Conservation (phyloP, 1,140 invertebrate genomes). For the Drosophila arizonae region DNA sequence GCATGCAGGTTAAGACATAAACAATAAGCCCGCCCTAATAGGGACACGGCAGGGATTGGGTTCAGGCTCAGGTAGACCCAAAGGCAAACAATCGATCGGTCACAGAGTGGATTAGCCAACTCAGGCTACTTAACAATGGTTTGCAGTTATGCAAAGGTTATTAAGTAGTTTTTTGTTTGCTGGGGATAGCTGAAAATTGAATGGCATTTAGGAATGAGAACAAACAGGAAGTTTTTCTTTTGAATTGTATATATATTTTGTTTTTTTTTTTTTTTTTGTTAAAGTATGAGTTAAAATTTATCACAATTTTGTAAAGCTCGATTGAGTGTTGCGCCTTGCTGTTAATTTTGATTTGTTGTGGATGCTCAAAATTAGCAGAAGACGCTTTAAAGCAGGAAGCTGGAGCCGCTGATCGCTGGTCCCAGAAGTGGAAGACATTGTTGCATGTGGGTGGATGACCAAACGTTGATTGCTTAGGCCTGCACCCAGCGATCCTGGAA, state of each 20-base stretch:
- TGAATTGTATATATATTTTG: slow-evolving; percentile 70
- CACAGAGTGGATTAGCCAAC: slow-evolving; percentile 56
- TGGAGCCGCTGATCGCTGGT: slow-evolving; percentile 46
- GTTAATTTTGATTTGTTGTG: slow-evolving; percentile 62
- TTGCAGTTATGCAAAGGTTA: slow-evolving; percentile 24
- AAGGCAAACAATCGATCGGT: slow-evolving; percentile 29
- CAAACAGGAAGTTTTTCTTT: slow-evolving; percentile 33
- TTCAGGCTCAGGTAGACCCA: slow-evolving; percentile 31
- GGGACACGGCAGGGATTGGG: background rate
- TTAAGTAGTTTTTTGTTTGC: slow-evolving; percentile 32
- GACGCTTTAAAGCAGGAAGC: slow-evolving; percentile 62
- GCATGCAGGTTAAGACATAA: slow-evolving; percentile 60
- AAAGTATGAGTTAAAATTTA: slow-evolving; percentile 68
- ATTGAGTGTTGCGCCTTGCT: slow-evolving; percentile 59
- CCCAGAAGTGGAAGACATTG: slow-evolving; percentile 61
- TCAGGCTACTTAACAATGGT: slow-evolving; percentile 65
- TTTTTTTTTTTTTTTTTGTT: slow-evolving; percentile 52
- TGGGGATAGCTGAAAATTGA: slow-evolving; percentile 50
- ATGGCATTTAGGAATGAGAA: slow-evolving; percentile 44
- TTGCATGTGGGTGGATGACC: slow-evolving; percentile 30
- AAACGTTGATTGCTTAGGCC: slow-evolving; percentile 63
- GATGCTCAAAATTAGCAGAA: slow-evolving; percentile 68
- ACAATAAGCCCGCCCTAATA: slow-evolving; percentile 50
- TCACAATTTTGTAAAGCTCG: slow-evolving; percentile 82
- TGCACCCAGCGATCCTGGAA: slow-evolving; percentile 84